Base-by-base conservation (phyloP, 2,797 vertebrate species). In the Luscinia megarhynchos region DNA sequence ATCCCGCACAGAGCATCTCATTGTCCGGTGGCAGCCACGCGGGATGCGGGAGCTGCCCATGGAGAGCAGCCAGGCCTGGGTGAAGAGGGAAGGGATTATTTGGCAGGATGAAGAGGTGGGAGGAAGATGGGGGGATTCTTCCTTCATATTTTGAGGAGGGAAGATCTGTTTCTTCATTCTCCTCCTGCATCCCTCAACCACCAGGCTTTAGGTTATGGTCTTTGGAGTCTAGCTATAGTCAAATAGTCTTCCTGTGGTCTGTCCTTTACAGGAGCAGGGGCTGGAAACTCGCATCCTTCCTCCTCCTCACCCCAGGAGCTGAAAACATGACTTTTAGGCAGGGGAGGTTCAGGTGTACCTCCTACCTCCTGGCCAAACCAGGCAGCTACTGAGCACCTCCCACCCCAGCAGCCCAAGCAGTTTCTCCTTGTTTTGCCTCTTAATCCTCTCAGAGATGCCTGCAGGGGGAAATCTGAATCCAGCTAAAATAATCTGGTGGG, bases 1-100 rank as follows among this genome's bases (percentile, higher is more conserved):
- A 84, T 67, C 84, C 94, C 51, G 1, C 92, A 95, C 95, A 96
- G 92, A 95, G 89, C 87, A 86, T 76, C 94, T 51, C 83, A 95
- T 97, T 95, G 96, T 97, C 87, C 14, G 0, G 38, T 1, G 0
- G 72, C 23, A 5, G 51, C 87, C 82, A 79, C 7, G 14, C 38
- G 32, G 86, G 90, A 64, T 86, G 80, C 36, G 2, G 86, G 91
- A 94, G 90, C 82, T 85, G 88, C 61, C 3, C 1, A 10, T 34
- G 87, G 66, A 79, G 58, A 58, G 63, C 69, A 61, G 66, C 68
- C 9, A 9, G 62, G 58, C 8, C 54, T 36, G 64, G 41, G n/a
- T 2, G 5, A 76, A 57, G 57, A 87, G 87, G 57, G 46, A n/a
- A 70, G 1, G 13, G 59, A 54, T 70, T 38, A 30, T 50, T 51